Conservation (phyloP, 2,113 vertebrate genomes). For the Hirundichthys speculiger region DNA sequence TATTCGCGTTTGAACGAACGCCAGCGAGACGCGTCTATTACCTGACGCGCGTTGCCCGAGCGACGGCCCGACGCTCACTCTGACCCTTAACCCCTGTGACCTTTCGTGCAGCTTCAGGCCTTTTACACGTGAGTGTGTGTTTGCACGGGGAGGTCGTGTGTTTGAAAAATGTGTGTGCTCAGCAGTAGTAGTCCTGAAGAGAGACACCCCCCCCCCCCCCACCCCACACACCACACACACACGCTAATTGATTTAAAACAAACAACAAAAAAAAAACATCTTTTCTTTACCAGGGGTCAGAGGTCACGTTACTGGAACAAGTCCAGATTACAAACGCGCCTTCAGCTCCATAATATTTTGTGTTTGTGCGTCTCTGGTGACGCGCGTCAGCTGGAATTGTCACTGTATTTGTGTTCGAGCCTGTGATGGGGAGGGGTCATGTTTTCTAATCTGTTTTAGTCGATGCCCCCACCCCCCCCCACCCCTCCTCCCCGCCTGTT, state of each 20-base stretch:
- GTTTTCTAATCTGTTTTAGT: slow-evolving; percentile 79
- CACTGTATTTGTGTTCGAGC: slow-evolving; percentile 22
- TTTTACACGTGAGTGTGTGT: slow-evolving; percentile 19
- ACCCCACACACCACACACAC: too few relatives aligned
- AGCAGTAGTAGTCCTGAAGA: slow-evolving; percentile 26
- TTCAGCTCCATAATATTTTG: slow-evolving; percentile 5
- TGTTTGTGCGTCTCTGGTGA: slow-evolving; percentile 27
- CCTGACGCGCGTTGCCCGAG: not conserved
- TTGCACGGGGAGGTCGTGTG: not conserved
- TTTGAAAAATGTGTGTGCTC: slow-evolving; percentile 59
- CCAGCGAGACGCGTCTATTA: not conserved
- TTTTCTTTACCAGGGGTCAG: slow-evolving; percentile 31
- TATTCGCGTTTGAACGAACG: not conserved
- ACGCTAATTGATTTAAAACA: slow-evolving; percentile 31
- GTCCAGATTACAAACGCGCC: slow-evolving; percentile 15
- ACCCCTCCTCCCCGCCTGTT: slow-evolving; percentile 60
- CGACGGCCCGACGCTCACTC: not conserved
- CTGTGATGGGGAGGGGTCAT: slow-evolving; percentile 67
- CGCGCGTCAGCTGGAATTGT: slow-evolving; percentile 28
- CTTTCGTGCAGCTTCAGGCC: not conserved
- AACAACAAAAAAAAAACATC: slow-evolving; percentile 21
- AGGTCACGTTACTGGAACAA: slow-evolving; percentile 49
- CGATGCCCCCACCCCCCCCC: slow-evolving; percentile 82
- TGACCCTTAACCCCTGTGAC: slow-evolving; percentile 48
- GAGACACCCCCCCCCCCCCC: not conserved